Percentiles rank a stretch among this genome's conserved stretches.
phyloP scores from a whole-genome alignment of 2,113 vertebrate species.

The Brachyhypopomus gauderio region DNA sequence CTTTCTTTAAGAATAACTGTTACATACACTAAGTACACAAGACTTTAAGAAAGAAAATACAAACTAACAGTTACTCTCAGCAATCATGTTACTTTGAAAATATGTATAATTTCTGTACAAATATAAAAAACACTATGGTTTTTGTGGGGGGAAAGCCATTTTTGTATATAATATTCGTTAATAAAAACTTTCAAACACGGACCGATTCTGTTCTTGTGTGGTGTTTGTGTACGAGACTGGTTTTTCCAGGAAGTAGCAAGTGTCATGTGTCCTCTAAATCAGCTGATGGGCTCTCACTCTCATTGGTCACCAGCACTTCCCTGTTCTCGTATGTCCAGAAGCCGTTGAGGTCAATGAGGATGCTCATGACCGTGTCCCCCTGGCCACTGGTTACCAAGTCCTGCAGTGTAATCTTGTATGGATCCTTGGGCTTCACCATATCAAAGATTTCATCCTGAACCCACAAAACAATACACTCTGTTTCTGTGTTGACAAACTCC shows the following conservation, averaged over 20 bases:
- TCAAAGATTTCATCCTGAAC: conserved; percentile 97
- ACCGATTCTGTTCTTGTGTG: background rate
- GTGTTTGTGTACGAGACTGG: background rate
- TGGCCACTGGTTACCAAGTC: conserved; percentile 96
- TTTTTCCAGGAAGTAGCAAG: background rate
- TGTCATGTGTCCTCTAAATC: conserved; percentile 87
- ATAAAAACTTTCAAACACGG: conserved; percentile 44
- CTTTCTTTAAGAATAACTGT: background rate
- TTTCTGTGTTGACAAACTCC: too few relatives aligned
- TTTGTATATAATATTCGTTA: conserved; percentile 42
- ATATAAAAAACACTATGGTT: background rate
- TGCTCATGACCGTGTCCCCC: conserved; percentile 95
- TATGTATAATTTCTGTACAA: conserved; percentile 41
- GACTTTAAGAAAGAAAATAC: background rate
- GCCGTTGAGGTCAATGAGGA: conserved; percentile 96
- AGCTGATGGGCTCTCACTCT: conserved; percentile 75
- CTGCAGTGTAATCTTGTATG: conserved; percentile 93
- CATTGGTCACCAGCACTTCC: conserved; percentile 92
- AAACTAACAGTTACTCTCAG: background rate
- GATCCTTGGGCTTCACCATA: conserved; percentile 98
- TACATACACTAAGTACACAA: background rate
- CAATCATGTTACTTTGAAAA: conserved; percentile 23
- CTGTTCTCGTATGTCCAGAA: conserved; percentile 99
- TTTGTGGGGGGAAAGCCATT: background rate
- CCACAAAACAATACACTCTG: conserved; percentile 2